Evolutionary conservation across 2,797 vertebrate species (phyloP), one percentile per base, ranked within the genome.

Genomic region (Sebastes iracundus): DNA sequence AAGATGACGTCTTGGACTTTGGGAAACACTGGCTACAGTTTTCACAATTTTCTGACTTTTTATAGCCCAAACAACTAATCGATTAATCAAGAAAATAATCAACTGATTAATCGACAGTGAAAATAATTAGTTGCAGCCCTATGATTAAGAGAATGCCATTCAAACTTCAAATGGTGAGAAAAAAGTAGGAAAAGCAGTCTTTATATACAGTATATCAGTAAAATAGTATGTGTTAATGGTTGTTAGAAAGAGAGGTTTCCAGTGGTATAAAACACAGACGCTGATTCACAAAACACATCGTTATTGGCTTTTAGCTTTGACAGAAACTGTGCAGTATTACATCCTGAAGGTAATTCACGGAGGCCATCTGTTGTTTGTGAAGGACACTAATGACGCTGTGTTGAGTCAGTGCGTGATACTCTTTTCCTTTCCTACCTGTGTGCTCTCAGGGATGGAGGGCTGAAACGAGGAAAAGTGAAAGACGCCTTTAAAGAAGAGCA

Each of bases 401-500:
- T 3, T 53, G 2, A 60, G 18, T 55, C 12, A 33, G 27, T 56
- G 61, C 28, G 14, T 75, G 49, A 72, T 28, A 18, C 0, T 2
- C 1, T 60, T 62, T 10, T 66, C 9, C n/a, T 46, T 72, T 42
- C 33, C 27, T 35, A 4, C 22, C 14, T 64, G 10, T 66, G 1
- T 49, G 28, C 27, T 67, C 49, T 22, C 81, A 98, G 97, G 97
- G 98, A 98, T 1, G 97, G 97, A 4, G 97, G 97, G 25, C 90
- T 98, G 72, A 99, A 99, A 90, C 94, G 97, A 78, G 96, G 94
- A 35, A 98, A 97, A 86, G 97, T 98, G 85, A 98, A 98, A 81
- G 96, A 97, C 0, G 89, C 95, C 0, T 98, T 97, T 85, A 98
- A 97, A 82, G 97, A 98, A 80, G 97, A 97, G 85, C 97, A 98